Percentiles rank a stretch among this genome's conserved stretches.
Conservation (phyloP, 2,888 invertebrate species). For the Alentia gelatinosa region DNA sequence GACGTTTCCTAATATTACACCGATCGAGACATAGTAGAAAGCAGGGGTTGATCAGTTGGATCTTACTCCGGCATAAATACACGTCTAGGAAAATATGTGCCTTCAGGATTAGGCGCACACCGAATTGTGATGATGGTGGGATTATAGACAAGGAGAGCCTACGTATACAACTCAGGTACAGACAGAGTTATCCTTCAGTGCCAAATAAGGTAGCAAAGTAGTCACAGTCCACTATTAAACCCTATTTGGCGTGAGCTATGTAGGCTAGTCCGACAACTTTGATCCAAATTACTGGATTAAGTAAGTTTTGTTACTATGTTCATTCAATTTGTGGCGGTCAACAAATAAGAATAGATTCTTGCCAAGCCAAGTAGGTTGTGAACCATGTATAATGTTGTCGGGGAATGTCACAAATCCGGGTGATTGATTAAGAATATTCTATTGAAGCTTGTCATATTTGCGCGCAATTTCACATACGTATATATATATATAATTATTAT, state of each 20-base stretch:
- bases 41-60: background rate
- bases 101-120: background rate
- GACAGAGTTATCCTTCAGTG: background rate
- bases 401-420: no score
- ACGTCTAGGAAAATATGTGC: background rate
- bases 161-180: background rate
- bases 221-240: background rate
- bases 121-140: background rate
- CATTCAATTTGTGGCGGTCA: background rate
- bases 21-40: background rate
- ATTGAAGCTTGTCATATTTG: no score
- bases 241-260: background rate
- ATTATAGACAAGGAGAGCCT: background rate
- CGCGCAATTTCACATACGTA: no score
- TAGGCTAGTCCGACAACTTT: background rate
- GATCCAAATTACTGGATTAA: background rate
- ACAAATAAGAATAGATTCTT: no score
- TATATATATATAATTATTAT: no score
- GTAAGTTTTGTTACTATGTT: background rate
- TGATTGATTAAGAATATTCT: no score
- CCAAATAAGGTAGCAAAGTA: background rate
- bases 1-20: background rate
- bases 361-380: no score
- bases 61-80: background rate
- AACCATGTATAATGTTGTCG: no score